Evolutionary conservation across 1,140 invertebrate genomes (phyloP).

Genomic region (Drosophila ironensis): DNA sequence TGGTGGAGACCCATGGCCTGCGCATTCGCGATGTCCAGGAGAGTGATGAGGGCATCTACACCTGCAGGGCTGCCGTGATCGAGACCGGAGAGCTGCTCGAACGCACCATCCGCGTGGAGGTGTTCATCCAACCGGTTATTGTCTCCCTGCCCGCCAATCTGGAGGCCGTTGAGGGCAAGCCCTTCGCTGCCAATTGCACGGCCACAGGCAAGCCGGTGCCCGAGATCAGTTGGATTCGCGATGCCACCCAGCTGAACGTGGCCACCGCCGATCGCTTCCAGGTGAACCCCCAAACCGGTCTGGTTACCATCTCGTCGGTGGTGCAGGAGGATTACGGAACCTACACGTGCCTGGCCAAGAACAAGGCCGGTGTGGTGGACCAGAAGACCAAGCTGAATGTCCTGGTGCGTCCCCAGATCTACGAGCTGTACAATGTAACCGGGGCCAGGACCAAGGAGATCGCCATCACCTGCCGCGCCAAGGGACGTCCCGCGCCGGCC

Average conservation of each 20-base stretch:
- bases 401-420: slow-evolving; percentile 90
- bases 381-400: slow-evolving; percentile 84
- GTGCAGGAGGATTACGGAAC: slow-evolving; percentile 89
- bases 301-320: slow-evolving; percentile 89
- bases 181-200: slow-evolving; percentile 88
- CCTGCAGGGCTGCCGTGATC: slow-evolving; percentile 90
- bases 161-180: slow-evolving; percentile 90
- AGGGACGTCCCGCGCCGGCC: slow-evolving; percentile 89
- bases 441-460: slow-evolving; percentile 85
- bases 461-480: slow-evolving; percentile 88
- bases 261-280: slow-evolving; percentile 87
- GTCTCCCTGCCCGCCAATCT: slow-evolving; percentile 83
- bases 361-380: slow-evolving; percentile 88
- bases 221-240: slow-evolving; percentile 90
- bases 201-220: slow-evolving; percentile 92
- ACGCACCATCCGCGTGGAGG: slow-evolving; percentile 90
- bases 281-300: slow-evolving; percentile 87
- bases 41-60: slow-evolving; percentile 92
- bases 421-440: slow-evolving; percentile 89
- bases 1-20: slow-evolving; percentile 89
- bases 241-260: slow-evolving; percentile 86
- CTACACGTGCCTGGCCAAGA: slow-evolving; percentile 92
- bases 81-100: slow-evolving; percentile 90
- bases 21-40: slow-evolving; percentile 90
- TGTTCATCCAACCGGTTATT: slow-evolving; percentile 90